Conservation (phyloP, 2,113 vertebrate species). For the Lasiurus cinereus region DNA sequence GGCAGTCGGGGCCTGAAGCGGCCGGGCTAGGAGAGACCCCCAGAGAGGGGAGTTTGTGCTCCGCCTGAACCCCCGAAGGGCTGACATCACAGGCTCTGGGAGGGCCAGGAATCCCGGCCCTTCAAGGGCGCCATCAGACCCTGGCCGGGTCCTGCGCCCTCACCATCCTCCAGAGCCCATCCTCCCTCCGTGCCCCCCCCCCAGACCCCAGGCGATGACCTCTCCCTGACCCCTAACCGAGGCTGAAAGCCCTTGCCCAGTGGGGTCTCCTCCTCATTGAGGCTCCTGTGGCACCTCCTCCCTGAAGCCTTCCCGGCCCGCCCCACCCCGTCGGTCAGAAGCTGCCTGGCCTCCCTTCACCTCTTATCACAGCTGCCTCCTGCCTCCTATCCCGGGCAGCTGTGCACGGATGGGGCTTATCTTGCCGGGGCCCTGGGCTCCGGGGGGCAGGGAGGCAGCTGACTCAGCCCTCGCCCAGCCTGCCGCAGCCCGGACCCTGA, state of each 20-base stretch:
- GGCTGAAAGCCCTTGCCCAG: not conserved
- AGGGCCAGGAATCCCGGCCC: not conserved
- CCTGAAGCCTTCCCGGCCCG: not conserved
- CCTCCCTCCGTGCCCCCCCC: not conserved
- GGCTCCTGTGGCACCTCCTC: not conserved
- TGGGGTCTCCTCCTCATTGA: not conserved
- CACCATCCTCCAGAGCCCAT: not conserved
- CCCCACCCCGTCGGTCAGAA: not conserved
- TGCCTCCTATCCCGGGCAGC: slow-evolving; percentile 34
- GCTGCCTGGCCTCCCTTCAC: not conserved
- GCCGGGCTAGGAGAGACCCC: not conserved
- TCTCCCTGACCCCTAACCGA: not conserved
- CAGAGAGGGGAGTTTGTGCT: not conserved
- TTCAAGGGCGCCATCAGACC: not conserved
- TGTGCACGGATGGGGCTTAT: not conserved
- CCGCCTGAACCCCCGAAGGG: not conserved
- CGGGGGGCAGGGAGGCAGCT: not conserved
- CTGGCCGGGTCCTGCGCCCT: not conserved
- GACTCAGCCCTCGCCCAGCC: not conserved
- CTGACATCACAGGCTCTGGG: not conserved
- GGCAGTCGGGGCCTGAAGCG: not conserved
- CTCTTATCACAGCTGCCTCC: slow-evolving; percentile 66
- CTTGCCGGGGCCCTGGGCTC: not conserved
- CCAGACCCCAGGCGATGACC: too few species aligned
- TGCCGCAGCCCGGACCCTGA: not conserved